Evolutionary conservation across 2,113 vertebrate genomes (phyloP).

Genomic region (Bubo bubo): DNA sequence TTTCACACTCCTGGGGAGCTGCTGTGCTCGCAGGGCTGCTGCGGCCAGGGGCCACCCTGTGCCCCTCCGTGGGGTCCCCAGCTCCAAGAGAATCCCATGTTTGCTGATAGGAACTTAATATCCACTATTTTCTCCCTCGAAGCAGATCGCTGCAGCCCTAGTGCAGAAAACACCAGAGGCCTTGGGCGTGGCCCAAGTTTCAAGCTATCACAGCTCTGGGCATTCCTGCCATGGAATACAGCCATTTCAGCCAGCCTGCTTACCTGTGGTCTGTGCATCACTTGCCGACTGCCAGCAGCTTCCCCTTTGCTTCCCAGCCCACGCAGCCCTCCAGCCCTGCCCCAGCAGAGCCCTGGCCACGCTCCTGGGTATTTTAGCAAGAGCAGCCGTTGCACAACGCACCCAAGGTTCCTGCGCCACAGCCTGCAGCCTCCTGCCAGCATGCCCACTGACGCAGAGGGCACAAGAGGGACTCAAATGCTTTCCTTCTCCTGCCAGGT

Average conservation of each 20-base stretch:
- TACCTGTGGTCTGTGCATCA: not conserved
- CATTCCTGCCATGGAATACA: not conserved
- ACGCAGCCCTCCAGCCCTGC: not conserved
- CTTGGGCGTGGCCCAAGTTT: accelerated
- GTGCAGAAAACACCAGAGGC: accelerated
- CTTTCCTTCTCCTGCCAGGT: not conserved
- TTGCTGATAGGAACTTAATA: accelerated
- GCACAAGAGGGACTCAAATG: not conserved
- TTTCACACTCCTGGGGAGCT: not conserved
- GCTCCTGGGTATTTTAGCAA: not conserved
- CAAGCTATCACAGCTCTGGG: not conserved
- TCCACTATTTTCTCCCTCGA: accelerated
- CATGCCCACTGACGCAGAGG: accelerated
- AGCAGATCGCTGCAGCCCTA: not conserved
- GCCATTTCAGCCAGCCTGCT: not conserved
- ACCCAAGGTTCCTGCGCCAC: not conserved
- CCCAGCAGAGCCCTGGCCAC: accelerated
- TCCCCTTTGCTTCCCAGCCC: not conserved
- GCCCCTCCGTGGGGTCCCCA: accelerated
- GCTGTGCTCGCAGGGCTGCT: not conserved
- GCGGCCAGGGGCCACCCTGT: accelerated
- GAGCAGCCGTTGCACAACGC: not conserved
- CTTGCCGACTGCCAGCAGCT: not conserved
- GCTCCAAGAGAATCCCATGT: accelerated
- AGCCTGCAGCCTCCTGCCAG: not conserved